Evolutionary conservation across 2,797 vertebrate genomes (phyloP).

Genomic region (Alosa sapidissima): DNA sequence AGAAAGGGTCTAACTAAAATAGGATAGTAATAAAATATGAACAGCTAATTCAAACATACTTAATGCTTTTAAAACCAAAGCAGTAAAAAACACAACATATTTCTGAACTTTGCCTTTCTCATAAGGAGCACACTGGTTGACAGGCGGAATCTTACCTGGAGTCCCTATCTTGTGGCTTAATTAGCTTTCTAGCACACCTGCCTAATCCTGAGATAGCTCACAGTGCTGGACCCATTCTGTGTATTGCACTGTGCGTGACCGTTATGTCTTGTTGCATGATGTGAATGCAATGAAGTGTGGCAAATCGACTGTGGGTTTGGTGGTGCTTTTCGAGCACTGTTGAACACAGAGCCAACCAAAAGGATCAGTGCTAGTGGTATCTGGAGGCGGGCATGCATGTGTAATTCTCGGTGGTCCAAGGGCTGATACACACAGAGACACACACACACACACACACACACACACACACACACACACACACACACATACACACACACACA

Average conservation of each 20-base stretch:
- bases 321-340: no score
- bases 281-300: not conserved
- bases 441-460: no score
- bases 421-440: no score
- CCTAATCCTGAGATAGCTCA: not conserved
- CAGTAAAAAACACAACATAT: not conserved
- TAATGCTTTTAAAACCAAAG: not conserved
- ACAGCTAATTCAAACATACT: not conserved
- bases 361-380: no score
- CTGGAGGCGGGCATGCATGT: no score
- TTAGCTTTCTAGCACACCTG: not conserved
- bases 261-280: no score
- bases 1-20: not conserved
- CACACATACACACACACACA: no score
- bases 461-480: no score
- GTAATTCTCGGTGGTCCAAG: no score
- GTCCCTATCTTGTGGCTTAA: not conserved
- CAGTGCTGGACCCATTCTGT: not conserved
- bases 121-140: not conserved
- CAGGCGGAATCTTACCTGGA: not conserved
- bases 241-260: not conserved
- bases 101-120: not conserved
- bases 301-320: not conserved
- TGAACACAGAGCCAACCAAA: no score
- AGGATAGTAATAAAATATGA: not conserved